Conservation (phyloP, 2,113 vertebrate genomes). For the Parotia lawesii region DNA sequence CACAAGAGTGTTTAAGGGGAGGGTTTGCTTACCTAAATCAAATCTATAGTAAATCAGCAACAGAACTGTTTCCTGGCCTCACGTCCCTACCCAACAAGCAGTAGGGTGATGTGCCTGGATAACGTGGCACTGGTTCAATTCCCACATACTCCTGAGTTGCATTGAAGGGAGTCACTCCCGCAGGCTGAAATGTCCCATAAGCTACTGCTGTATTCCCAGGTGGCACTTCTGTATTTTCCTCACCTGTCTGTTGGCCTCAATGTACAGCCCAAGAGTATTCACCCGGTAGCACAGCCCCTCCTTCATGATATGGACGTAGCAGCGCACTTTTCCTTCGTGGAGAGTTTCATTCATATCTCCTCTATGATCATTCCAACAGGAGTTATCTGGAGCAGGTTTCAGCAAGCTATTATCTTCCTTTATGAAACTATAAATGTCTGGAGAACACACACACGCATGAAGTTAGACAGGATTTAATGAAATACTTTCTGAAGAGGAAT, state of each 20-base stretch:
- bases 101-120: not conserved
- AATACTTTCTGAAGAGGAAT: conserved; percentile 18
- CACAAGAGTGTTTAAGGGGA: not conserved
- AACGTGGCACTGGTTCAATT: not conserved
- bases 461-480: conserved; percentile 51
- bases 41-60: not conserved
- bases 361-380: conserved; percentile 90
- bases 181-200: not conserved
- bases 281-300: conserved; percentile 90
- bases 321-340: conserved; percentile 85
- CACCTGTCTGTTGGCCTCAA: conserved; percentile 94
- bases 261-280: conserved; percentile 90
- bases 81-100: not conserved
- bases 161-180: not conserved
- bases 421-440: conserved; percentile 87
- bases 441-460: conserved; percentile 52
- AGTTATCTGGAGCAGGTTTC: conserved; percentile 81
- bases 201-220: not conserved
- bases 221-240: conserved; percentile 31
- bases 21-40: not conserved
- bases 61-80: not conserved
- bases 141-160: not conserved
- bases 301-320: conserved; percentile 93
- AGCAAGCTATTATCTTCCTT: conserved; percentile 81
- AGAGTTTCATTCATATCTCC: conserved; percentile 88